Base-by-base conservation (phyloP, 2,888 invertebrate genomes). In the Drosophila emarginata region DNA sequence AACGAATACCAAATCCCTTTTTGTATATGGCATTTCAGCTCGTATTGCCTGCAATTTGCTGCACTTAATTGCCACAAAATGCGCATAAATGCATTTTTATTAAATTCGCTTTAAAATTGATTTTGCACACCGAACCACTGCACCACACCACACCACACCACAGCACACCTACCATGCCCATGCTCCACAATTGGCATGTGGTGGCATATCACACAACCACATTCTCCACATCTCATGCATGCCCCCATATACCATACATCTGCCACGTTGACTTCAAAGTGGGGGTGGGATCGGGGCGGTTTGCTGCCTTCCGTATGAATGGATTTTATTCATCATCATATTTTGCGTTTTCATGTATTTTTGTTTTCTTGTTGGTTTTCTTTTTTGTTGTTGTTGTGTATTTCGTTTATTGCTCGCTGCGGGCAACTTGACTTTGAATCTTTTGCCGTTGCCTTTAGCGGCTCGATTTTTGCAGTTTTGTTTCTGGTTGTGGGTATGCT, bases 41-140 rank as follows among this genome's bases (percentile, higher is more conserved):
- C 18, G 64, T 36, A 4, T 75, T 56, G 56, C 53, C 57, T 69
- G 66, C 54, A 72, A 74, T 77, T 79, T 69, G 70, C 66, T 67
- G 67, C 66, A 75, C 74, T 78, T 86, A 86, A 84, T 80, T 86
- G 82, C 84, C 77, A 70, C 78, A 74, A 77, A 81, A 77, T 74
- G 67, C 65, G 73, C 74, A 78, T 79, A 81, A 80, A 84, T 78
- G 80, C 75, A 63, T 60, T 82, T 85, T 78, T 82, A 87, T 84
- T 78, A 71, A 82, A 84, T 77, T 76, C 74, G 62, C 78, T 82
- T 84, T 74, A 76, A 84, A 87, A 84, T 85, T 85, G 80, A 85
- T 87, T 80, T 73, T 71, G 56, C 56, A 32, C 40, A 45, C n/a
- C n/a, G n/a, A n/a, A n/a, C n/a, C n/a, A n/a, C n/a, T n/a, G n/a